Conservation (phyloP, 2,888 invertebrate species). For the Meiosimyza platycephala region DNA sequence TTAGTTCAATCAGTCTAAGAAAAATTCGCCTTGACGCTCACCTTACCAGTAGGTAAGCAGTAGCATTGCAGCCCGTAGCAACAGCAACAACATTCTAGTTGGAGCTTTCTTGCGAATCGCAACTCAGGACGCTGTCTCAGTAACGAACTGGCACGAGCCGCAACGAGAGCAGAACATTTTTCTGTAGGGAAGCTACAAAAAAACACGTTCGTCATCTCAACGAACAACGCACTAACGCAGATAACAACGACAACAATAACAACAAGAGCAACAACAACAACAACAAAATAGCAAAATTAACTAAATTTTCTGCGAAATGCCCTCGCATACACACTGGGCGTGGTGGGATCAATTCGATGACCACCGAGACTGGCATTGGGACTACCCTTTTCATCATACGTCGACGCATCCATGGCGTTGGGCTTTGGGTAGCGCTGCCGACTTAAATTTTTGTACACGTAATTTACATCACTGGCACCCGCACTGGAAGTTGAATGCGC, state of each 20-base stretch:
- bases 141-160: slow-evolving; percentile 24
- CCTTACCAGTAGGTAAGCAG: slow-evolving; percentile 9
- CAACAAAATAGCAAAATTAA: neutral
- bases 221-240: neutral
- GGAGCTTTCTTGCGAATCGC: neutral
- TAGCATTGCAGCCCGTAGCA: neutral
- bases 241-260: neutral
- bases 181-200: slow-evolving; percentile 31
- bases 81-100: slow-evolving; percentile 12
- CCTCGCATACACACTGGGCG: neutral
- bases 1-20: too few relatives aligned
- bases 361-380: slow-evolving; percentile 18
- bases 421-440: neutral
- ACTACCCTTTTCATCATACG: neutral
- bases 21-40: neutral
- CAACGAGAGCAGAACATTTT: slow-evolving; percentile 23
- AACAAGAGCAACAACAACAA: neutral
- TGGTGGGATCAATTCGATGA: neutral
- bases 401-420: slow-evolving; percentile 5
- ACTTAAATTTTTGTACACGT: slow-evolving; percentile 3
- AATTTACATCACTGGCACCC: neutral
- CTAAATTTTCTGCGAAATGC: neutral
- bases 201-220: slow-evolving; percentile 26
- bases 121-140: neutral
- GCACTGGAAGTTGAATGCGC: slow-evolving; percentile 16